Percentiles rank a stretch among this genome's conserved stretches.
Conservation (phyloP, 2,888 invertebrate species). For the Orthosia gracilis region DNA sequence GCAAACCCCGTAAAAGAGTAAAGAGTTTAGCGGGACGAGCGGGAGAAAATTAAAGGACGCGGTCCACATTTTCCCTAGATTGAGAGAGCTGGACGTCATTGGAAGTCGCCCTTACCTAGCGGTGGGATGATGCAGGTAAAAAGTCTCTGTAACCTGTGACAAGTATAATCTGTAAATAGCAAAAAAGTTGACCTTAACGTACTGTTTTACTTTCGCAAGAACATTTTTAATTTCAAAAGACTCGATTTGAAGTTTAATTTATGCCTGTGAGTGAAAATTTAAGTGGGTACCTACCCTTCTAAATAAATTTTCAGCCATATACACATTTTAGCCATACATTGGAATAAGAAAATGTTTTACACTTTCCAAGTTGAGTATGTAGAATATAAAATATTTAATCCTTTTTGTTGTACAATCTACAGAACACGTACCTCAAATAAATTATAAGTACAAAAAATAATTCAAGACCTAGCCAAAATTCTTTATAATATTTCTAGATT, state of each 20-base stretch:
- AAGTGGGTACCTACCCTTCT: background rate
- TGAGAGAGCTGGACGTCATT: too few relatives aligned
- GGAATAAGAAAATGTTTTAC: background rate
- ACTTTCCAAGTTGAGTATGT: background rate
- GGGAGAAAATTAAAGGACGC: background rate
- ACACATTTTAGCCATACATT: background rate
- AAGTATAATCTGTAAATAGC: background rate
- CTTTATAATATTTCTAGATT: slow-evolving; percentile 28
- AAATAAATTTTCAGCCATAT: background rate
- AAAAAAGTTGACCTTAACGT: background rate
- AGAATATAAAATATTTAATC: background rate
- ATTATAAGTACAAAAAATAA: slow-evolving; percentile 19
- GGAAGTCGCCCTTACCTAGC: too few relatives aligned
- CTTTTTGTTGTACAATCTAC: background rate
- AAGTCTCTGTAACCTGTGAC: background rate
- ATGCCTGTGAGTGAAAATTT: background rate
- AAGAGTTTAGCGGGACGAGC: background rate
- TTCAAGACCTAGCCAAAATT: slow-evolving; percentile 29
- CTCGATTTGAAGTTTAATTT: background rate
- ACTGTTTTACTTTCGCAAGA: too few relatives aligned
- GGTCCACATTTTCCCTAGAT: too few relatives aligned
- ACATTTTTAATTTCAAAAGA: background rate
- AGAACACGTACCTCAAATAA: slow-evolving; percentile 13
- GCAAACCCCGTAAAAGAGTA: background rate
- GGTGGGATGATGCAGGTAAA: too few relatives aligned